Conservation (phyloP, 2,797 vertebrate species). For the Austrolebias charrua region DNA sequence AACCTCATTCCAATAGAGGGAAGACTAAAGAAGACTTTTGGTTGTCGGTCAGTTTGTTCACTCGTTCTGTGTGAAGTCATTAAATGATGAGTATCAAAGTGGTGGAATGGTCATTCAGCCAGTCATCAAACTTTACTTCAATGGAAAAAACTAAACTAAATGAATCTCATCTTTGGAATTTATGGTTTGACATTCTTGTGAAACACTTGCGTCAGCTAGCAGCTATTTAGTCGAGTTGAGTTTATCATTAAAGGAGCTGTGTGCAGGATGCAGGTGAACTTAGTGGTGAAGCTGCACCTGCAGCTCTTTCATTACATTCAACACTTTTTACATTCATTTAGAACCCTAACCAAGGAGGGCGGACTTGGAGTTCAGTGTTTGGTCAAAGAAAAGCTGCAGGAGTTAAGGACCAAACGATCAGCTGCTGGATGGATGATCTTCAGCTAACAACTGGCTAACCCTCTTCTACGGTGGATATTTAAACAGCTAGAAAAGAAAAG, state of each 20-base stretch:
- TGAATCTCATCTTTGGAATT: constrained; percentile 11
- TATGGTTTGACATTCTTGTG: background rate
- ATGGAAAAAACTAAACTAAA: constrained; percentile 7
- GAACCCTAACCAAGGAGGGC: background rate
- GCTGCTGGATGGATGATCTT: background rate
- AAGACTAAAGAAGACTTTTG: background rate
- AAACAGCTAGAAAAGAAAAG: no score
- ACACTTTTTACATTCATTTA: background rate
- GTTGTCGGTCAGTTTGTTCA: constrained; percentile 10
- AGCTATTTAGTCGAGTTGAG: background rate
- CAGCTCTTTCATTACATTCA: constrained; percentile 4
- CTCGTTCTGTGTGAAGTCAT: constrained; percentile 1
- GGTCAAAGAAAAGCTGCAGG: background rate
- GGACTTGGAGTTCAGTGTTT: background rate
- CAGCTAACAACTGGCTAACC: background rate
- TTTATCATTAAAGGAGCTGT: constrained; percentile 4
- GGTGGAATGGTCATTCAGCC: constrained; percentile 21
- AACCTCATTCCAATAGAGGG: constrained; percentile 3
- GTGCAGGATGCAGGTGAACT: background rate
- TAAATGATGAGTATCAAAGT: constrained; percentile 2
- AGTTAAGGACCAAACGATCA: background rate
- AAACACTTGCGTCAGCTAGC: constrained; percentile 5
- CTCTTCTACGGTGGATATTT: no score
- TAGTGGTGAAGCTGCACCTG: background rate
- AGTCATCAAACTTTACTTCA: background rate